Base-by-base conservation (phyloP, 2,888 invertebrate genomes). In the Cancer borealis region DNA sequence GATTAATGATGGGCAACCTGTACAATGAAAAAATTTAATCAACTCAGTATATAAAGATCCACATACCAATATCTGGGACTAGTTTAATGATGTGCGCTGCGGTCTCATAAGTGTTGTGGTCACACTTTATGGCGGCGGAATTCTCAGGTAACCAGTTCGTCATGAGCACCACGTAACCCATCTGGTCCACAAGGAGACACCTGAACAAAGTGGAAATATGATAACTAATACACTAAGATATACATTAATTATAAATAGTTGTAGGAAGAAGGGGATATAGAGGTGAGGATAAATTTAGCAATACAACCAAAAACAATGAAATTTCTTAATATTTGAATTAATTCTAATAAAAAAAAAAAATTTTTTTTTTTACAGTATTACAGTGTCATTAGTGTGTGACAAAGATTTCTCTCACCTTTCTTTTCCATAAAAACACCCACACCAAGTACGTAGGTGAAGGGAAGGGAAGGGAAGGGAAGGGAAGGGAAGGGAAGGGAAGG, bases 21-120 rank as follows among this genome's bases (percentile, higher is more conserved):
- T 39, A 39, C 39, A 39, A 39, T 39, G 84, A 3, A 84, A 84
- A 84, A 84, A 84, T 54, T 39, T 39, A 39, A 39, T 39, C 2
- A 0, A 10, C 73, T 8, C 73, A 79, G 26, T 79, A 79, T 5
- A 8, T 79, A 10, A 79, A n/a, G 26, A 79, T 30, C 26, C 26
- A 79, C 93, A n/a, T n/a, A 93, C 93, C 93, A 46, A 93, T 54
- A 73, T 88, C 91, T 12, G 93, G 88, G 30, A 60, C 92, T 26
- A 88, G 46, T 17, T 21, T 14, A 88, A 12, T 93, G 88, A 93
- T 66, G 66, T 93, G 93, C 6, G 93, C 91, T 10, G 87, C 88
- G 1, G 45, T 45, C 3, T 88, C 54, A 0, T 87, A 45, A 14
- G 39, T 88, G 1, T 54, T 49, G 8, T 88, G 12, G 0, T 12